Base-by-base conservation (phyloP, 2,888 invertebrate genomes). In the Auanema freiburgensis region DNA sequence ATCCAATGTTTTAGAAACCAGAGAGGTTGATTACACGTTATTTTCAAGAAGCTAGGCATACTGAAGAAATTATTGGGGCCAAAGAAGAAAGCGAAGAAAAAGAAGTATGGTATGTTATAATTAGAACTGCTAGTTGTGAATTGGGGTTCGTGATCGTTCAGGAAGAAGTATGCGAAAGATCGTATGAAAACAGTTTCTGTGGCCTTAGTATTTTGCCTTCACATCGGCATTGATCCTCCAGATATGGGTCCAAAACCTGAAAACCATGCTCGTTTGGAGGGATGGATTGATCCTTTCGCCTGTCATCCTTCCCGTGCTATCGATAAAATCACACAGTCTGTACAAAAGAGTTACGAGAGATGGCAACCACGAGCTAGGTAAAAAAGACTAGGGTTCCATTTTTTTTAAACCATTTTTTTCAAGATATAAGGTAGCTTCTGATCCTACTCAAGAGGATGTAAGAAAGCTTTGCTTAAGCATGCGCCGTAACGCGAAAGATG, bases 101-200 rank as follows among this genome's bases (percentile, higher is more conserved):
- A 41, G 66, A 67, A 41, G 63, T 65, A 18, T 67, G 67, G 67
- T 67, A 25, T 8, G 51, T 52, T 14, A 52, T 18, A 23, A 33
- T 33, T 21, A 52, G n/a, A 23, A 52, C n/a, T 52, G 11, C n/a
- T 8, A n/a, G 52, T 21, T 2, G 12, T 21, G 18, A 0, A 8
- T 52, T 5, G 4, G n/a, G 18, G 8, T 16, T 53, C n/a, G 44
- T 25, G 40, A 12, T 33, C 25, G 51, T 58, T 10, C 12, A 63
- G 65, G 71, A 62, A 64, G 24, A 61, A 66, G 51, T 64, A 71
- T 49, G 72, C 70, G 25, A 73, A 71, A 50, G 78, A 77, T 25
- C 86, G 94, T 91, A 96, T 97, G 92, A 97, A 97, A 87, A 98
- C 98, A 1, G 96, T 97, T 65, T 96, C 96, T 85, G 97, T 98